These are phyloP conservation scores for Armadillidium nasatum DNA, from an alignment of 1,140 invertebrate species.

Conservation along the genomic window DNA sequence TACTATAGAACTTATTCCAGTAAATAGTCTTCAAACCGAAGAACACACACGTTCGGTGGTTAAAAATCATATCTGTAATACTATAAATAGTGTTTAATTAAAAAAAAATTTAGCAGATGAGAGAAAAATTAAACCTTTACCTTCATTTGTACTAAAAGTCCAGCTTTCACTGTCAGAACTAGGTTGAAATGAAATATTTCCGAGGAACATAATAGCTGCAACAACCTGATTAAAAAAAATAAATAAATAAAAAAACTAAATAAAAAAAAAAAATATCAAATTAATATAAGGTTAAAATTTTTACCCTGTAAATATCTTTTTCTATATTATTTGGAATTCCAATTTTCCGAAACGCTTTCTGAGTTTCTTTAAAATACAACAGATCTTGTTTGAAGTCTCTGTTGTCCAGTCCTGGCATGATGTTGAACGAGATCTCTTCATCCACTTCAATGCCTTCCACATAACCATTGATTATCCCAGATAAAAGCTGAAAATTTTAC, in stretches of 20 bases:
- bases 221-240: background rate
- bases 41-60: no score
- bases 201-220: constrained; percentile 1
- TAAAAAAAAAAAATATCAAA: background rate
- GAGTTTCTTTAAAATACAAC: constrained; percentile 24
- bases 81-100: no score
- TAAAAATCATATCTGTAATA: no score
- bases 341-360: constrained; percentile 29
- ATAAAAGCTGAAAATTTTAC: constrained; percentile 27
- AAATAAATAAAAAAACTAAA: background rate
- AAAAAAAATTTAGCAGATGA: no score
- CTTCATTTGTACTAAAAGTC: background rate
- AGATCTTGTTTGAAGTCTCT: constrained; percentile 18
- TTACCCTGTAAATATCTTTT: constrained; percentile 32
- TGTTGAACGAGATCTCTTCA: constrained; percentile 16
- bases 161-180: background rate
- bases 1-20: no score
- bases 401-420: background rate
- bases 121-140: background rate
- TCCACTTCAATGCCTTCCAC: constrained; percentile 18
- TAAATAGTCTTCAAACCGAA: no score
- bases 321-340: constrained; percentile 26
- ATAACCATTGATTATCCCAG: constrained; percentile 26
- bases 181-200: background rate
- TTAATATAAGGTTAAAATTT: background rate